A percentile compares a stretch with the other conserved stretches of the same genome.
Evolutionary conservation across 2,113 vertebrate genomes (phyloP).

Genomic region (Hemibagrus wyckioides): DNA sequence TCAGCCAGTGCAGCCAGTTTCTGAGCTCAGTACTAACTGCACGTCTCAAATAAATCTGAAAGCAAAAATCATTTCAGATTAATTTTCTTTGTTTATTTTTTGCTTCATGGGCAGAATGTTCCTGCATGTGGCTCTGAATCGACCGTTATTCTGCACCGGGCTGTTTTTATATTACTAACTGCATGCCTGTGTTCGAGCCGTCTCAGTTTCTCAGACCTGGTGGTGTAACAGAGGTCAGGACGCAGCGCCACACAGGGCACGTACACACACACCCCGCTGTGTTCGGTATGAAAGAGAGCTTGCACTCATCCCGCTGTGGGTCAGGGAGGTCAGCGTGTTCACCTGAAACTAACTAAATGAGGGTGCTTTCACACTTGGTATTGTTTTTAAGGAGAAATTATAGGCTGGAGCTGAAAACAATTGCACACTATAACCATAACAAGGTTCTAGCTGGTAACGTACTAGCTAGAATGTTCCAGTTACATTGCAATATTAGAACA

Average conservation of each 20-base stretch:
- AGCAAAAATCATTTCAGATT: not conserved
- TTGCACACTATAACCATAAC: not conserved
- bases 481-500: too few species aligned
- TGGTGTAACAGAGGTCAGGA: slow-evolving; percentile 41
- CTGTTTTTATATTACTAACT: slow-evolving; percentile 57
- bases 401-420: not conserved
- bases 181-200: slow-evolving; percentile 58
- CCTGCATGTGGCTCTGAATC: slow-evolving; percentile 55
- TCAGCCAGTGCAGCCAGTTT: not conserved
- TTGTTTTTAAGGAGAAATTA: not conserved
- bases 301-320: not conserved
- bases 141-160: not conserved
- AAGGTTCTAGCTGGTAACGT: not conserved
- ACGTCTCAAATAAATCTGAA: not conserved
- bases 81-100: not conserved
- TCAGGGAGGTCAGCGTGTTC: slow-evolving; percentile 3
- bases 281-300: slow-evolving; percentile 1
- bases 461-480: not conserved
- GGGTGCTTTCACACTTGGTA: not conserved
- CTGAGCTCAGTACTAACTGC: not conserved
- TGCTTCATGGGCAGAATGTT: slow-evolving; percentile 66
- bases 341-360: not conserved
- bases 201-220: slow-evolving; percentile 6
- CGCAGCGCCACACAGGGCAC: slow-evolving; percentile 13
- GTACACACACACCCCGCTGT: not conserved